phyloP scores from a whole-genome alignment of 2,888 invertebrate genomes.

The Theodoxus fluviatilis region DNA sequence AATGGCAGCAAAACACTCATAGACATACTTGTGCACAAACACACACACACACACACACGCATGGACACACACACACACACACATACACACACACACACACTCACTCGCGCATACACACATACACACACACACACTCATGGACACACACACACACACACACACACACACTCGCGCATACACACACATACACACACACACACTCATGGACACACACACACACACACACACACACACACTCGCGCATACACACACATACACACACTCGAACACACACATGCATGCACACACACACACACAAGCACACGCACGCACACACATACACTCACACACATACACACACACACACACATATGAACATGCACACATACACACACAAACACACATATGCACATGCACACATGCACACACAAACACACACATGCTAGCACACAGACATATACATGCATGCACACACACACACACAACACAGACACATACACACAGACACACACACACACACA shows the following conservation, averaged over 20 bases:
- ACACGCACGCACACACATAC: no score
- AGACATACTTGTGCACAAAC: no score
- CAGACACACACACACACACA: no score
- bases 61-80: not conserved
- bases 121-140: not conserved
- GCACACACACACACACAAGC: not conserved
- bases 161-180: conserved; percentile 5
- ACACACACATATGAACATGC: no score
- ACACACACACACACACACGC: not conserved
- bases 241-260: not conserved
- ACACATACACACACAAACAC: no score
- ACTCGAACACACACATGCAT: not conserved
- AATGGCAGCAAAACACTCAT: no score
- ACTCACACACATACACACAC: no score
- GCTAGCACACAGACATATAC: no score
- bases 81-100: not conserved
- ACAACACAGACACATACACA: no score
- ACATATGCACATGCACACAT: no score
- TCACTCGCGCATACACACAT: not conserved
- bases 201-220: conserved; percentile 6
- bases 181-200: conserved; percentile 7
- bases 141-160: not conserved
- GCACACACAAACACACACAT: no score
- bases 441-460: no score
- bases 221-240: not conserved